phyloP scores from a whole-genome alignment of 2,113 vertebrate species.

The Beaufortia kweichowensis region DNA sequence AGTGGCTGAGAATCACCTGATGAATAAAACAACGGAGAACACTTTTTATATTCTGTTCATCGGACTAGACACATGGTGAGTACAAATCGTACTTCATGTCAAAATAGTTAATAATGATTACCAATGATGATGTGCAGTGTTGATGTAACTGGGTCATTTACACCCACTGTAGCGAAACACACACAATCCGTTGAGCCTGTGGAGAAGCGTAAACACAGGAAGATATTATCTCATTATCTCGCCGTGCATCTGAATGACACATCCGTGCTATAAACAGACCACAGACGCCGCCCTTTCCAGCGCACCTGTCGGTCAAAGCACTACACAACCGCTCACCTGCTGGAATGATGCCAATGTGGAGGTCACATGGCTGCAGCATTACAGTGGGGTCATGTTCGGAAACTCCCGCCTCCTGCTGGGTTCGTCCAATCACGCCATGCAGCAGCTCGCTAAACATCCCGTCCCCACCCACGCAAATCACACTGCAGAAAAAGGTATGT shows the following conservation, averaged over 20 bases:
- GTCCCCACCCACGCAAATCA: slow-evolving; percentile 83
- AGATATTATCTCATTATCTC: neutral
- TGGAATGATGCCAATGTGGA: slow-evolving; percentile 83
- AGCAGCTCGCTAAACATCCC: slow-evolving; percentile 84
- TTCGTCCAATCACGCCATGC: slow-evolving; percentile 79
- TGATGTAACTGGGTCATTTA: slow-evolving; percentile 77
- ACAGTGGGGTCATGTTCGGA: slow-evolving; percentile 68
- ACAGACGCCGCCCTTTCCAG: slow-evolving; percentile 1
- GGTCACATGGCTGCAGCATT: slow-evolving; percentile 70
- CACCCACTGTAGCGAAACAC: slow-evolving; percentile 79
- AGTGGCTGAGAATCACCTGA: slow-evolving; percentile 82
- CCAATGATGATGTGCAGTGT: slow-evolving; percentile 80
- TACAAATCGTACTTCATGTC: neutral
- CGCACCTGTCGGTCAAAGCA: neutral
- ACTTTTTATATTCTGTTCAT: too few species aligned
- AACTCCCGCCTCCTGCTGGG: slow-evolving; percentile 77
- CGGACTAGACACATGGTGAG: neutral
- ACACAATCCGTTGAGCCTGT: slow-evolving; percentile 81
- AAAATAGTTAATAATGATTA: slow-evolving; percentile 50
- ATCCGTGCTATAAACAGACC: neutral
- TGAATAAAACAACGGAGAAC: neutral
- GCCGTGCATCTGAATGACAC: neutral
- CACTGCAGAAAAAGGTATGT: slow-evolving; percentile 60
- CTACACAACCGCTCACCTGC: slow-evolving; percentile 68
- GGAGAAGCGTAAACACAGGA: neutral